phyloP scores from a whole-genome alignment of 2,113 vertebrate species.

The Corvus moneduloides region DNA sequence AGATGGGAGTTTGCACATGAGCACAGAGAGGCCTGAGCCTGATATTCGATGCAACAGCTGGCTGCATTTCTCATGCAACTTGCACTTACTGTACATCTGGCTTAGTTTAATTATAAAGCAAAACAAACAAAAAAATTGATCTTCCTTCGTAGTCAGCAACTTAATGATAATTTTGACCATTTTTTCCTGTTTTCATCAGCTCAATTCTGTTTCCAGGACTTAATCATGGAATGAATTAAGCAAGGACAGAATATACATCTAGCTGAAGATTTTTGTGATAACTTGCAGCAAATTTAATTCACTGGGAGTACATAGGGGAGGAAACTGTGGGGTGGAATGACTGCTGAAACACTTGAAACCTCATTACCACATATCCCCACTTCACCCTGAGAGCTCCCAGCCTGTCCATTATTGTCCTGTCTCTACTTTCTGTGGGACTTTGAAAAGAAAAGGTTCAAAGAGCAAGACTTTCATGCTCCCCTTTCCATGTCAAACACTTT shows the following conservation, averaged over 20 bases:
- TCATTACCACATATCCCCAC: constrained; percentile 61
- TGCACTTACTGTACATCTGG: constrained; percentile 28
- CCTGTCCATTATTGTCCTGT: constrained; percentile 75
- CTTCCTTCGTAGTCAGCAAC: background rate
- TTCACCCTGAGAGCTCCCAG: constrained; percentile 59
- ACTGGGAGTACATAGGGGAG: background rate
- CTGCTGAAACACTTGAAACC: constrained; percentile 62
- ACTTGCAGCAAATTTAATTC: constrained; percentile 45
- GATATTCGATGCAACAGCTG: constrained; percentile 28
- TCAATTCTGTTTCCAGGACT: background rate
- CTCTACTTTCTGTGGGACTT: constrained; percentile 74
- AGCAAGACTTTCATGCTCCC: constrained; percentile 85
- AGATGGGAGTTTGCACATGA: background rate
- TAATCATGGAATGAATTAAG: constrained; percentile 3
- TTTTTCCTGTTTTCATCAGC: background rate
- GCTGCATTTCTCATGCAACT: constrained; percentile 33
- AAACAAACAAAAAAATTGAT: background rate
- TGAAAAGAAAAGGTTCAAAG: constrained; percentile 87
- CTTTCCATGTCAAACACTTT: constrained; percentile 87
- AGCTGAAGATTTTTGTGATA: background rate
- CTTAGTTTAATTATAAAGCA: constrained; percentile 8
- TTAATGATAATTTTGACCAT: background rate
- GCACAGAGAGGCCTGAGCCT: background rate
- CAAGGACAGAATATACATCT: background rate
- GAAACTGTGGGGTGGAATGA: background rate